phyloP scores from a whole-genome alignment of 2,797 vertebrate species.

The Tokudaia muenninki region DNA sequence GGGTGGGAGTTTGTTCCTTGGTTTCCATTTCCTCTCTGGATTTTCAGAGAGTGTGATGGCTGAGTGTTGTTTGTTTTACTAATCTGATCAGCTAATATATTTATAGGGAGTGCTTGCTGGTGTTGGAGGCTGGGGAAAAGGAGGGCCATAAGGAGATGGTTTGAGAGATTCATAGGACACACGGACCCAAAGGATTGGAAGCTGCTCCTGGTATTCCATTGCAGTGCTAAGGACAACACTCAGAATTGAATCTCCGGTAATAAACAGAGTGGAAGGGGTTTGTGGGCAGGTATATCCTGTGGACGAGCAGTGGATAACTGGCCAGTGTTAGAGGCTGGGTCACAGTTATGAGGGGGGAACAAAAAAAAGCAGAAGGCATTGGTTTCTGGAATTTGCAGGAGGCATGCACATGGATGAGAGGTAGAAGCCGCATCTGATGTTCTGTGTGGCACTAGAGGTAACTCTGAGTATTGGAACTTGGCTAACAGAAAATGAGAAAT shows the following conservation, averaged over 20 bases:
- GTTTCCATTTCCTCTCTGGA: no score
- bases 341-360: not conserved
- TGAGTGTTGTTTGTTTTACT: not conserved
- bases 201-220: not conserved
- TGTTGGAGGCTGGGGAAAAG: not conserved
- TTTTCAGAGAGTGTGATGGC: not conserved
- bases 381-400: not conserved
- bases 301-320: not conserved
- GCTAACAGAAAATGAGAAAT: no score
- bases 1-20: not conserved
- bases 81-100: not conserved
- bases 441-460: not conserved
- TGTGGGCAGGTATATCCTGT: no score
- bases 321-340: not conserved
- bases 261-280: not conserved
- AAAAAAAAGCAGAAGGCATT: no score
- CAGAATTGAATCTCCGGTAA: not conserved
- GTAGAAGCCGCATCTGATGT: not conserved
- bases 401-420: not conserved
- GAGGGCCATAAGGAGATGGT: not conserved
- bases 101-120: not conserved
- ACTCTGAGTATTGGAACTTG: not conserved
- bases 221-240: not conserved
- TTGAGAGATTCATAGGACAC: not conserved
- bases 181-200: not conserved